Percentiles rank a stretch among this genome's conserved stretches.
Conservation (phyloP, 2,888 invertebrate genomes). For the Polyommatus iphigenia region DNA sequence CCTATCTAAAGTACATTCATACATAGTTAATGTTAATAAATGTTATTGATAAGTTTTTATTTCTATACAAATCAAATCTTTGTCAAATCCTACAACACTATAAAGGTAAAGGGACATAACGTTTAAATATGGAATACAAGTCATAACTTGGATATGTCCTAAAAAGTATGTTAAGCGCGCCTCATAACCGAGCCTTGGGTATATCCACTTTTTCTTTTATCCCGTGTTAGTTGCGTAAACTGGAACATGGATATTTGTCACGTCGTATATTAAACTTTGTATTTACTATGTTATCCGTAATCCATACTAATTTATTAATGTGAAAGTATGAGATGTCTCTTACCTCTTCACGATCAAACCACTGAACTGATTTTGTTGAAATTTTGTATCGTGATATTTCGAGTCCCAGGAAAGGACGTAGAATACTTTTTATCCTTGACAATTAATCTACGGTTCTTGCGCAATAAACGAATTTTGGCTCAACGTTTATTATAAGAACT, state of each 20-base stretch:
- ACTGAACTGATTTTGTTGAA: too few relatives aligned
- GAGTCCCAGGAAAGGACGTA: too few relatives aligned
- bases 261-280: neutral
- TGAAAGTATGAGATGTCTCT: too few relatives aligned
- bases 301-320: too few relatives aligned
- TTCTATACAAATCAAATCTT: neutral
- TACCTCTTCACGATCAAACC: too few relatives aligned
- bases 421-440: too few relatives aligned
- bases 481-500: too few relatives aligned
- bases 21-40: too few relatives aligned
- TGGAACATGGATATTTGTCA: constrained; percentile 13
- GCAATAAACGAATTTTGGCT: too few relatives aligned
- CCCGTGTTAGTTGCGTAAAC: constrained; percentile 4
- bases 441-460: too few relatives aligned
- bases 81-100: neutral
- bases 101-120: neutral
- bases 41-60: neutral
- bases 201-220: constrained; percentile 6
- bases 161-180: constrained; percentile 11
- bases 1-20: neutral
- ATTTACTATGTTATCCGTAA: neutral
- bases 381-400: too few relatives aligned
- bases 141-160: neutral
- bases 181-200: constrained; percentile 8
- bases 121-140: constrained; percentile 17